Percentiles rank a stretch among this genome's conserved stretches.
These are phyloP conservation scores for Spondyliosoma cantharus DNA, from an alignment of 2,797 vertebrate species.

Conservation along the genomic window DNA sequence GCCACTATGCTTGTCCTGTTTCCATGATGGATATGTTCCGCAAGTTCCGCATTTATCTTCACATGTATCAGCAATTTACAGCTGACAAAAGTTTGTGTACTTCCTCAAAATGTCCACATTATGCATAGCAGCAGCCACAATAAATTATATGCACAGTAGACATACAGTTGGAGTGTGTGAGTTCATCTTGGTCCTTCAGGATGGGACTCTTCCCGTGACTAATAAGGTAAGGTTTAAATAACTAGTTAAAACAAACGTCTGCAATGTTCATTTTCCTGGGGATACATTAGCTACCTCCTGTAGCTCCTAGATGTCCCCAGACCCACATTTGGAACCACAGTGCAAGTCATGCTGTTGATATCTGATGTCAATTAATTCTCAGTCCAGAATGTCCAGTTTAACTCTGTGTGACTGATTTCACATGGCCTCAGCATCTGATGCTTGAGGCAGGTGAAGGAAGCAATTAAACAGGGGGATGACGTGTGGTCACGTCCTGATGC, in stretches of 20 bases:
- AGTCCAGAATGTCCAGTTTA: conserved; percentile 45
- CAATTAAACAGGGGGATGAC: conserved; percentile 78
- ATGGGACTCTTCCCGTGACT: background rate
- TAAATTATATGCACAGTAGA: background rate
- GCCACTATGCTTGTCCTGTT: too few relatives aligned
- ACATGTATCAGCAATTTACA: background rate
- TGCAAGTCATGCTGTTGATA: conserved; percentile 36
- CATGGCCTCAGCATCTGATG: conserved; percentile 47
- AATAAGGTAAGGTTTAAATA: background rate
- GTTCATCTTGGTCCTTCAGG: background rate
- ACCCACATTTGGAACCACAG: conserved; percentile 15
- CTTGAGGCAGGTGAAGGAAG: conserved; percentile 81
- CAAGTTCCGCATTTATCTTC: background rate
- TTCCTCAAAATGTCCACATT: background rate
- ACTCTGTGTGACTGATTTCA: conserved; percentile 58
- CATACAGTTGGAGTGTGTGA: background rate
- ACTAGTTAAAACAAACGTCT: background rate
- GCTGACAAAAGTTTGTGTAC: background rate
- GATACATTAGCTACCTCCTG: conserved; percentile 14
- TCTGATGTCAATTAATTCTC: conserved; percentile 63
- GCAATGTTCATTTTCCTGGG: background rate
- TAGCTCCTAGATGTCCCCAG: conserved; percentile 1
- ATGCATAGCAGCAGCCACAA: background rate
- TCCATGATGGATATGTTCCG: background rate
- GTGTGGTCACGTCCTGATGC: conserved; percentile 75